Evolutionary conservation across 2,888 invertebrate genomes (phyloP).

Genomic region (Campopleginae sp.): DNA sequence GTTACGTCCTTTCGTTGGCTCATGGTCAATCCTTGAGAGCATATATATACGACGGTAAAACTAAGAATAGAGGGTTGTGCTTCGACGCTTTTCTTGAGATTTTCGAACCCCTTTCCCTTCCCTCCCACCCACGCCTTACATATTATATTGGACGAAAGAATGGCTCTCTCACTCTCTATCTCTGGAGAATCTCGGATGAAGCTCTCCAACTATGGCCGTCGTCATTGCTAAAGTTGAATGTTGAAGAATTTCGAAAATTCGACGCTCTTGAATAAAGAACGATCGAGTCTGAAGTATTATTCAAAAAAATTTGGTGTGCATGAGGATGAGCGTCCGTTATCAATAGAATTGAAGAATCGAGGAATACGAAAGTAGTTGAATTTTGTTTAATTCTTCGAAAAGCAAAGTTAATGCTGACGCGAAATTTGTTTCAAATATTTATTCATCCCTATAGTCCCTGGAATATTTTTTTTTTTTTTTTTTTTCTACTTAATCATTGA

Average conservation of each 20-base stretch:
- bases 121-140: constrained; percentile 14
- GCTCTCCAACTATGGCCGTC: constrained; percentile 21
- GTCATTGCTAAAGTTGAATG: constrained; percentile 52
- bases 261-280: constrained; percentile 38
- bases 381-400: background rate
- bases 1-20: constrained; percentile 3
- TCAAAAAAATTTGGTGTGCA: background rate
- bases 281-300: constrained; percentile 30
- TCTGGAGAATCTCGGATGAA: constrained; percentile 47
- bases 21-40: background rate
- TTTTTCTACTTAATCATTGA: background rate
- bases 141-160: constrained; percentile 66
- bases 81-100: constrained; percentile 46
- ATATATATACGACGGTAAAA: constrained; percentile 11
- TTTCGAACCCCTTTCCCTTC: background rate
- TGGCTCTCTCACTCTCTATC: constrained; percentile 24
- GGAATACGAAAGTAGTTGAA: background rate
- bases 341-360: background rate
- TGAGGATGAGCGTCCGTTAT: background rate
- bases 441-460: background rate
- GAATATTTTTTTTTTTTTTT: background rate
- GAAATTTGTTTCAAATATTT: background rate
- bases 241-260: constrained; percentile 63
- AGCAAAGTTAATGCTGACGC: background rate
- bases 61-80: constrained; percentile 31